These are phyloP conservation scores for Drosophila guanche DNA, from an alignment of 1,140 invertebrate species.

Conservation along the genomic window DNA sequence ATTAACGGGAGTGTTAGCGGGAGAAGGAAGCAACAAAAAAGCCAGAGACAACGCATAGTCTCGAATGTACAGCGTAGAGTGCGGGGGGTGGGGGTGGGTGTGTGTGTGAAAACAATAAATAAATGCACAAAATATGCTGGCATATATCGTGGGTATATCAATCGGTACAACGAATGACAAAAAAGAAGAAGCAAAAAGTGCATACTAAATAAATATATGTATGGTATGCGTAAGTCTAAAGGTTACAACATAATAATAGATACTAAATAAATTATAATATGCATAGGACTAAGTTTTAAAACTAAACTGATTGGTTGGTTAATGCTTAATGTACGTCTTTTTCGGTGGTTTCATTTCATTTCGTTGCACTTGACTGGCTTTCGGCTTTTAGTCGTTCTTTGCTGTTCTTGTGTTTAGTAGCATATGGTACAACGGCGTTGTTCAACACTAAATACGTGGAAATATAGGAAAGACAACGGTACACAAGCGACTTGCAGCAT, in stretches of 20 bases:
- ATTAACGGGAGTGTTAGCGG: background rate
- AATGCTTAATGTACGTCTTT: conserved; percentile 39
- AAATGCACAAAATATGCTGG: conserved; percentile 70
- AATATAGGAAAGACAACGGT: conserved; percentile 36
- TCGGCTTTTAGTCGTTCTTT: conserved; percentile 12
- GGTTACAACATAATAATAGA: conserved; percentile 13
- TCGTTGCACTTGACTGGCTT: conserved; percentile 21
- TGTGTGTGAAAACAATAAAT: conserved; percentile 49
- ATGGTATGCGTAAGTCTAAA: conserved; percentile 25
- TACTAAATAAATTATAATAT: conserved; percentile 36
- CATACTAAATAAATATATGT: conserved; percentile 31
- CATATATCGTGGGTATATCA: background rate
- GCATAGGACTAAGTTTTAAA: conserved; percentile 33
- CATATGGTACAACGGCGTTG: conserved; percentile 45
- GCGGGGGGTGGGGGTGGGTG: background rate
- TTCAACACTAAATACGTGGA: conserved; percentile 59
- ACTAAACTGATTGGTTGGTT: conserved; percentile 23
- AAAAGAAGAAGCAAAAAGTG: conserved; percentile 24
- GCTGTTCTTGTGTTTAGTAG: conserved; percentile 47
- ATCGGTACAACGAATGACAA: conserved; percentile 38
- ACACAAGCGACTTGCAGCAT: conserved; percentile 31
- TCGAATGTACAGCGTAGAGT: conserved; percentile 6
- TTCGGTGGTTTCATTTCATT: conserved; percentile 3
- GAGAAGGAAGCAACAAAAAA: conserved; percentile 30
- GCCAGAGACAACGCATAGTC: conserved; percentile 27